Evolutionary conservation across 2,113 vertebrate genomes (phyloP).

Genomic region (Corvus cornix): DNA sequence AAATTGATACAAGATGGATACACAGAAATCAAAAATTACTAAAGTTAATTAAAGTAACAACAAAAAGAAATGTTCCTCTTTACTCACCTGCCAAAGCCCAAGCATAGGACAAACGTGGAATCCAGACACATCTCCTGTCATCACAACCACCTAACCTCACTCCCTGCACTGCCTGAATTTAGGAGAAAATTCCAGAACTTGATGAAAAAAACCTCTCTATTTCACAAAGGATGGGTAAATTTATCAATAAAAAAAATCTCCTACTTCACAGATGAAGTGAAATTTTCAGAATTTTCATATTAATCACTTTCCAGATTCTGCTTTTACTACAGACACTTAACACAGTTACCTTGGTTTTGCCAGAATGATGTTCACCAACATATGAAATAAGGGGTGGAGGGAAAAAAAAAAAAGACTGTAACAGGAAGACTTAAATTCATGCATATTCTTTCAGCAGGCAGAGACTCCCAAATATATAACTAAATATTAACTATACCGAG

Average conservation of each 20-base stretch:
- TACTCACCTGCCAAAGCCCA: slow-evolving; percentile 14
- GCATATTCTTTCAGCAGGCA: background rate
- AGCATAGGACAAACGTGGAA: background rate
- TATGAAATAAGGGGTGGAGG: background rate
- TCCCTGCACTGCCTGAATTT: background rate
- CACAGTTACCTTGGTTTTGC: background rate
- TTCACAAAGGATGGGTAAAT: background rate
- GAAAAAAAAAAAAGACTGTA: background rate
- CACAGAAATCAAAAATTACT: background rate
- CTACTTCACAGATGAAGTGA: background rate
- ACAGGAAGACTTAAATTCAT: background rate
- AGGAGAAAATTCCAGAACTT: slow-evolving; percentile 15
- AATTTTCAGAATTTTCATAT: background rate
- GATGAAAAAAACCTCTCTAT: background rate
- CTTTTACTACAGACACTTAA: background rate
- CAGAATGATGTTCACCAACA: background rate
- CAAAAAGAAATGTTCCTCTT: background rate
- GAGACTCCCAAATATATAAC: background rate
- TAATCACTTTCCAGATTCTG: background rate
- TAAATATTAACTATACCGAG: background rate
- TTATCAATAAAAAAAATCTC: background rate
- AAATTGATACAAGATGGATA: background rate
- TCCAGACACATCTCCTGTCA: slow-evolving; percentile 5
- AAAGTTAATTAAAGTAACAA: background rate
- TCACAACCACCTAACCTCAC: slow-evolving; percentile 34